Base-by-base conservation (phyloP, 2,797 vertebrate species). In the Naso thynnoides region DNA sequence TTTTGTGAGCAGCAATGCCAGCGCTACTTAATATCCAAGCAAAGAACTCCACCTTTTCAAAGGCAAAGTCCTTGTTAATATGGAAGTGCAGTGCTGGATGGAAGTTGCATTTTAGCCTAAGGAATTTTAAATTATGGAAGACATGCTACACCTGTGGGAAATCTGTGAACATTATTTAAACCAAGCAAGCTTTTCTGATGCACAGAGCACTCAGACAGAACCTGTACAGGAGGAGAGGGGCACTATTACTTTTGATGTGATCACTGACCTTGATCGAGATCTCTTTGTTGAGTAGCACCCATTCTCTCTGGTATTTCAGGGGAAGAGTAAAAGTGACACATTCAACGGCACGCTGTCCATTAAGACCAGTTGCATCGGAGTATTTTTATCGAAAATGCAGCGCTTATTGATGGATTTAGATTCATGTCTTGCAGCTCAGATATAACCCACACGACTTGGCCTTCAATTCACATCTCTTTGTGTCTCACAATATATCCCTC, bases 331-430 rank as follows among this genome's bases (percentile, higher is more conserved):
- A 88, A 87, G 75, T 69, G 85, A 81, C 52, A 18, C 59, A 68
- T 89, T 86, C 79, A 88, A 31, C 42, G 15, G 68, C 81, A 76
- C 79, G 73, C 79, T 63, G 72, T 87, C 81, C 88, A 91, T 90
- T 89, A 83, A 71, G 64, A 63, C 64, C 19, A 29, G 47, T 49
- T 71, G 52, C 82, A 78, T 87, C 83, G 84, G 83, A 79, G 65
- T 60, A 52, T 79, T 81, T 83, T 76, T 71, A 85, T 82, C 74
- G n/a, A 82, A 83, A 87, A 86, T 85, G 79, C 71, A 81, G 66
- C 49, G n/a, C 81, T 91, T 84, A 88, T 89, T 89, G 88, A 86
- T 80, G 63, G 77, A 92, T 91, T 89, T 85, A 87, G 81, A 92
- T 91, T 93, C 87, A 87, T 82, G 89, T 90, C 88, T 88, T 2